phyloP scores from a whole-genome alignment of 2,797 vertebrate species.

The Thamnophis elegans region DNA sequence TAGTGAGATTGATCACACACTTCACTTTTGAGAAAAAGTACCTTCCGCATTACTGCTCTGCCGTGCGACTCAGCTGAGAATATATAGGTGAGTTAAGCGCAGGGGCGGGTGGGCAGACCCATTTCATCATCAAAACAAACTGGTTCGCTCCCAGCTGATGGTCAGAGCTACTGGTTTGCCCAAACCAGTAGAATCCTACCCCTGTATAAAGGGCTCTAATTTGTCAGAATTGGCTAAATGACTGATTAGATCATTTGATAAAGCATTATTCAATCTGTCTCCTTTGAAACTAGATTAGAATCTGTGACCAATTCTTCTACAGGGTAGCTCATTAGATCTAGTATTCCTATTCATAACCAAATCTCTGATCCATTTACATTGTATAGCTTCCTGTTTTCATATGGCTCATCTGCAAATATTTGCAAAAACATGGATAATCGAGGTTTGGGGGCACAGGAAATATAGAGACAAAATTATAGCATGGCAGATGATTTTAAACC shows the following conservation, averaged over 20 bases:
- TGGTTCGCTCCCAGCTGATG: too few species aligned
- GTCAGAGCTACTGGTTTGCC: too few species aligned
- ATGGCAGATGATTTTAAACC: not conserved
- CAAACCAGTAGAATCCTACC: too few species aligned
- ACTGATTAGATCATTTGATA: not conserved
- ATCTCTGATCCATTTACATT: not conserved
- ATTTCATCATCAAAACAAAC: too few species aligned
- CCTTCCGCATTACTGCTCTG: too few species aligned
- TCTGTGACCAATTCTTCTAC: not conserved
- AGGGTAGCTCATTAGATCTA: not conserved
- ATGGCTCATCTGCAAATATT: not conserved
- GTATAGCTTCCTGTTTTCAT: not conserved
- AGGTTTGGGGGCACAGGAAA: not conserved
- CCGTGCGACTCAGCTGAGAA: too few species aligned
- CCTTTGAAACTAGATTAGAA: not conserved
- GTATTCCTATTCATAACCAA: not conserved
- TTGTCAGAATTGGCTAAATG: not conserved
- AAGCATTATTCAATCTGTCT: not conserved
- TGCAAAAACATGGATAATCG: not conserved
- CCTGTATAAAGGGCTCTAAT: not conserved
- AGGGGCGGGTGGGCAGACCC: too few species aligned
- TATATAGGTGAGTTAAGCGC: too few species aligned
- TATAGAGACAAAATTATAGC: not conserved
- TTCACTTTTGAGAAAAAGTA: too few species aligned
- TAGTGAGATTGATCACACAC: too few species aligned